Base-by-base conservation (phyloP, 2,113 vertebrate genomes). In the Anas platyrhynchos region DNA sequence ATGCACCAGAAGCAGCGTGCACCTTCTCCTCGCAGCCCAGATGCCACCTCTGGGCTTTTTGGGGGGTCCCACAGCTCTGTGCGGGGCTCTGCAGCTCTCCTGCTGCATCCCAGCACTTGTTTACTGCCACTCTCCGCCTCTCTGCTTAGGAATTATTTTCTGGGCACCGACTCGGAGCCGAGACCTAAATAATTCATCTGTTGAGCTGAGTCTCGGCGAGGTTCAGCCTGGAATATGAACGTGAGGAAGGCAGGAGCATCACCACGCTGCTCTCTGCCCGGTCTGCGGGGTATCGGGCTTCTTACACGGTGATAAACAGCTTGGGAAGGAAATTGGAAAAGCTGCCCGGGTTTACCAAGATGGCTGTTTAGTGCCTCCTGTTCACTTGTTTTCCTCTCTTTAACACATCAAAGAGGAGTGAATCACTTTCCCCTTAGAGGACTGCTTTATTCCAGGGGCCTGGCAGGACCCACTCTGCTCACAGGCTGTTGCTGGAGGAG, bases 361-460 rank as follows among this genome's bases (percentile, higher is more conserved):
- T 97, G 95, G 88, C 96, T 95, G 88, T 95, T 95, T 88, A 88
- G 91, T 96, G 86, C 93, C 94, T 96, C 94, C 92, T 94, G 91
- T 74, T 94, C 94, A 55, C 87, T 95, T 94, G 77, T 94, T 95
- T 96, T 94, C 80, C 50, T 94, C 79, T 93, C 93, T 93, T 90
- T 95, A 94, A 87, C 86, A 96, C 93, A 90, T 88, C 87, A 93
- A 68, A 91, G 93, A 87, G 62, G 80, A 95, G 86, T 94, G 92
- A 94, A 92, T 96, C 80, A 94, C 83, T 93, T 96, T 96, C 83
- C 90, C 79, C 94, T 48, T 83, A 95, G 93, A 96, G 90, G 76
- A 81, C 80, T 86, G 55, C 72, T 41, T 90, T 86, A 81, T 91
- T 96, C 85, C 93, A 81, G 86, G 63, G 83, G 61, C 43, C 79